Conservation (phyloP, 2,797 vertebrate species). For the Enteromius anoplus region DNA sequence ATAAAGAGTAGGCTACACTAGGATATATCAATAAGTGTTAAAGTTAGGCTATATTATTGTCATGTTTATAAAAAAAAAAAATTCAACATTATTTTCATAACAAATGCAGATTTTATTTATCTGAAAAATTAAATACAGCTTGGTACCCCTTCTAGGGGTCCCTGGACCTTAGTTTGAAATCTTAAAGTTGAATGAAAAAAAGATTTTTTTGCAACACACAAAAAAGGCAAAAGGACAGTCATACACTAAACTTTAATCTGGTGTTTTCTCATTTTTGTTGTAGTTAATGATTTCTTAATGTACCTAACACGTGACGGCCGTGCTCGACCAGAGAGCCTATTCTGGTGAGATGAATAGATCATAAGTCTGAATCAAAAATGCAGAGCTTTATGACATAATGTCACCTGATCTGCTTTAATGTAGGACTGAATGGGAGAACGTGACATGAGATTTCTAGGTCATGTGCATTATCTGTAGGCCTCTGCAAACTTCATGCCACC, state of each 20-base stretch:
- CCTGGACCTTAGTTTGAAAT: neutral
- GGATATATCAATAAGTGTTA: neutral
- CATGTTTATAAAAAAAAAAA: neutral
- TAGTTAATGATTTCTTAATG: constrained; percentile 15
- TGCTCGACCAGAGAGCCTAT: neutral
- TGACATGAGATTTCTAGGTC: constrained; percentile 24
- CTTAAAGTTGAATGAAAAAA: constrained; percentile 15
- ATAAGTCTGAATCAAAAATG: neutral
- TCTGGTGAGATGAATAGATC: constrained; percentile 15
- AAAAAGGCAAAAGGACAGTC: neutral
- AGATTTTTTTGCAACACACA: neutral
- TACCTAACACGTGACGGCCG: neutral
- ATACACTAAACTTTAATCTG: neutral
- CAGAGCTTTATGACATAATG: neutral
- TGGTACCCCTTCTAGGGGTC: neutral
- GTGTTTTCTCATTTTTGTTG: neutral
- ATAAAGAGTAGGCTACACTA: neutral
- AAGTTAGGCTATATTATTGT: neutral
- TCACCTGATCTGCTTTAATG: constrained; percentile 25
- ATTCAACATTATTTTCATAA: neutral
- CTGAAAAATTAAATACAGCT: neutral
- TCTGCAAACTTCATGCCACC: neutral
- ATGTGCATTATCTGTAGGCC: constrained; percentile 24
- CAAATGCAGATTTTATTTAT: neutral
- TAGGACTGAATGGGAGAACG: constrained; percentile 6